A percentile compares a stretch with the other conserved stretches of the same genome.
phyloP scores from a whole-genome alignment of 1,140 invertebrate species.

The Medauroidea extradentata region DNA sequence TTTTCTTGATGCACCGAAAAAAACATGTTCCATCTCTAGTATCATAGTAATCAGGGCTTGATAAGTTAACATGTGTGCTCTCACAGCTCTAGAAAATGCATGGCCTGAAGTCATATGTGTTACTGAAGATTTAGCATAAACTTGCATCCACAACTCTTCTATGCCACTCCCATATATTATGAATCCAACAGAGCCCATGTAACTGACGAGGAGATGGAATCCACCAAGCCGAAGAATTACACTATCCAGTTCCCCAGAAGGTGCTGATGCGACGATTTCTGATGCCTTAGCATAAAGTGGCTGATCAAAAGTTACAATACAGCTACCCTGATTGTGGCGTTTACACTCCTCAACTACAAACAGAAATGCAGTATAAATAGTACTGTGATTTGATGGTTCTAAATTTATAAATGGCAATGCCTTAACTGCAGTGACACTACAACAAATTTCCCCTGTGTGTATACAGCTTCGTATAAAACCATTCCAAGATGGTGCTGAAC shows the following conservation, averaged over 20 bases:
- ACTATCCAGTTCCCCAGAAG: conserved; percentile 14
- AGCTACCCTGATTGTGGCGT: conserved; percentile 15
- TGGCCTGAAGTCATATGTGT: conserved; percentile 40
- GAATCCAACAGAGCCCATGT: conserved; percentile 36
- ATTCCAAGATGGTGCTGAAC: too few species aligned
- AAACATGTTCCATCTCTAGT: neutral
- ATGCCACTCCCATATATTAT: conserved; percentile 40
- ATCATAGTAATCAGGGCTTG: conserved; percentile 32
- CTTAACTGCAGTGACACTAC: too few species aligned
- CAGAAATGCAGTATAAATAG: neutral
- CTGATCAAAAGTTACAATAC: conserved; percentile 28
- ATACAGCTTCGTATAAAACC: too few species aligned
- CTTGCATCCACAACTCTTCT: conserved; percentile 29
- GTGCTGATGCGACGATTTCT: conserved; percentile 34
- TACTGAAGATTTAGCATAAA: conserved; percentile 33
- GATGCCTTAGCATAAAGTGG: conserved; percentile 41
- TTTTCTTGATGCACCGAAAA: neutral
- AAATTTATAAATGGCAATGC: too few species aligned
- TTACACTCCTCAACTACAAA: neutral
- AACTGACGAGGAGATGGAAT: conserved; percentile 41
- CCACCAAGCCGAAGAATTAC: conserved; percentile 25
- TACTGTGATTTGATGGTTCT: too few species aligned
- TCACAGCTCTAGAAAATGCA: conserved; percentile 39
- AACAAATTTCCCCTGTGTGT: too few species aligned
- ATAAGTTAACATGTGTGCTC: conserved; percentile 40